phyloP scores from a whole-genome alignment of 2,888 invertebrate genomes.

The Epinotia brunnichana region DNA sequence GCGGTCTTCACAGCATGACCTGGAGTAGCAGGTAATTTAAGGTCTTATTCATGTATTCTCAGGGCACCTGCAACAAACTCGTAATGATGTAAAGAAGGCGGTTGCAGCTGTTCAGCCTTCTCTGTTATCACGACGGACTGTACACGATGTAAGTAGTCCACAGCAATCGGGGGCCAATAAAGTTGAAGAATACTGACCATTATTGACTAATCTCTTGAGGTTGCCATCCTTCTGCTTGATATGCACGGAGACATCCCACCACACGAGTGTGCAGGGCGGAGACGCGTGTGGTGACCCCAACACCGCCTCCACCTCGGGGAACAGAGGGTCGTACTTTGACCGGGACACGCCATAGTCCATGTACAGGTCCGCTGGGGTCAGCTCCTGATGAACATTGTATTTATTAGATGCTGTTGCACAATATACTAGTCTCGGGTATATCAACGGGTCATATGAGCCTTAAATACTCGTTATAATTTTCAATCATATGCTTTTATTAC shows the following conservation, averaged over 20 bases:
- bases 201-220: slow-evolving; percentile 90
- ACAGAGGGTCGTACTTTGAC: slow-evolving; percentile 62
- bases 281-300: slow-evolving; percentile 83
- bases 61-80: too few species aligned
- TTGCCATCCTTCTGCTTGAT: slow-evolving; percentile 76
- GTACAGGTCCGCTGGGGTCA: slow-evolving; percentile 56
- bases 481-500: too few species aligned
- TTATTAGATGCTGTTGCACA: too few species aligned
- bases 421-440: too few species aligned
- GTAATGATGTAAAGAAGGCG: slow-evolving; percentile 46
- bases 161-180: slow-evolving; percentile 56
- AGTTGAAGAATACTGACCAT: slow-evolving; percentile 77
- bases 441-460: too few species aligned
- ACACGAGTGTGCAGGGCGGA: slow-evolving; percentile 89
- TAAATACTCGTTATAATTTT: too few species aligned
- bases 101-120: slow-evolving; percentile 52
- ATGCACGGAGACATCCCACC: slow-evolving; percentile 91
- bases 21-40: too few species aligned
- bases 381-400: slow-evolving; percentile 53
- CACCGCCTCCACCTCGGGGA: slow-evolving; percentile 72
- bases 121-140: slow-evolving; percentile 70
- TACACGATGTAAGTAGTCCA: slow-evolving; percentile 83
- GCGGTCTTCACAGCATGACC: too few species aligned
- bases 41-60: too few species aligned
- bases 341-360: slow-evolving; percentile 52